phyloP scores from a whole-genome alignment of 2,113 vertebrate genomes.

The Rhegmatorhina hoffmannsi region DNA sequence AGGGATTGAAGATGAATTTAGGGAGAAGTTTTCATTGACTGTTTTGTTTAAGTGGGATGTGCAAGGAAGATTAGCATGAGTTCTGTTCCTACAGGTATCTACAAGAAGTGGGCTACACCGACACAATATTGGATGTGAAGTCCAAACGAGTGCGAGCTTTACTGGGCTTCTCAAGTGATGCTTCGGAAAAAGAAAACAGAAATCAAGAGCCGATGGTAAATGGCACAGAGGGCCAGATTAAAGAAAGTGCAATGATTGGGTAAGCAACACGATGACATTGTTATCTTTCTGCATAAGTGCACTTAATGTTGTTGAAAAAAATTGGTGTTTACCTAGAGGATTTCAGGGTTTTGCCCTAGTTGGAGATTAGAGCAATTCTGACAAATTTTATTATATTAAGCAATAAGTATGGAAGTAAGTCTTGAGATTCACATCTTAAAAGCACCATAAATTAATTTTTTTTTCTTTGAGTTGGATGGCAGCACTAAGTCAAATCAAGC shows the following conservation, averaged over 20 bases:
- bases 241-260: constrained; percentile 86
- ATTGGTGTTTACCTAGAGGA: not conserved
- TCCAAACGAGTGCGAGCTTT: constrained; percentile 90
- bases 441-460: not conserved
- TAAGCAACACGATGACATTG: constrained; percentile 66
- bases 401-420: not conserved
- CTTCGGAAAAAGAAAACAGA: constrained; percentile 81
- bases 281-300: not conserved
- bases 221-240: constrained; percentile 86
- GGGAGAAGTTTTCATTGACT: constrained; percentile 8
- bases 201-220: constrained; percentile 90
- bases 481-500: not conserved
- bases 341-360: not conserved
- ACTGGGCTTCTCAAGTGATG: constrained; percentile 88
- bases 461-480: not conserved
- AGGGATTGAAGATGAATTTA: constrained; percentile 5
- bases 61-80: constrained; percentile 22
- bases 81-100: constrained; percentile 83
- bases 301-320: not conserved
- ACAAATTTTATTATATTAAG: not conserved
- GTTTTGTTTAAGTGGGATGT: not conserved
- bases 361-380: not conserved
- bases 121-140: constrained; percentile 95
- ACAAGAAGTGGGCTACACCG: constrained; percentile 95
- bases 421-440: not conserved